Evolutionary conservation across 1,140 invertebrate genomes (phyloP).

Genomic region (Micrasema longulum): DNA sequence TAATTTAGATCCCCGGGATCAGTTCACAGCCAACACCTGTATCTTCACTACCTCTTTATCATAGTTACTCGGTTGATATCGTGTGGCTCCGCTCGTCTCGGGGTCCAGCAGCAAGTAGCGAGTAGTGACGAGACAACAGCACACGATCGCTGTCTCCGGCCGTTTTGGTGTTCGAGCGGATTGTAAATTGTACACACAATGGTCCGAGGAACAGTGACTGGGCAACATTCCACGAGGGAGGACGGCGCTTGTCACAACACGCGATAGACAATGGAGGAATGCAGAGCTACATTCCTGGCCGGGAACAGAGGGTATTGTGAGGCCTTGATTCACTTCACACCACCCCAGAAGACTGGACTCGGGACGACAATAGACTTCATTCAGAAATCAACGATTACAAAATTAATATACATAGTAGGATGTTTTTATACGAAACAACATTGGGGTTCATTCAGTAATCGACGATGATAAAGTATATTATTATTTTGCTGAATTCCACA

Average conservation of each 20-base stretch:
- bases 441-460: no score
- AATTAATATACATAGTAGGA: no score
- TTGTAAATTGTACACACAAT: not conserved
- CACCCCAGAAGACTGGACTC: not conserved
- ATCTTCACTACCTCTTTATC: not conserved
- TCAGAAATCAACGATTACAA: no score
- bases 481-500: no score
- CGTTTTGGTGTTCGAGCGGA: not conserved
- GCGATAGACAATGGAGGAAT: conserved; percentile 20
- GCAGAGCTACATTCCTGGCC: not conserved
- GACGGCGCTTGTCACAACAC: conserved; percentile 33
- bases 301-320: not conserved
- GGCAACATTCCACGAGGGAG: conserved; percentile 16
- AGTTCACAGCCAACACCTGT: no score
- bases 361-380: no score
- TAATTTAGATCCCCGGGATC: no score
- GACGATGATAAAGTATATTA: no score
- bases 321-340: not conserved
- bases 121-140: not conserved
- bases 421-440: no score
- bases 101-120: not conserved
- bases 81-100: not conserved
- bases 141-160: conserved; percentile 25
- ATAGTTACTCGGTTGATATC: not conserved
- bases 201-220: conserved; percentile 4